Evolutionary conservation across 2,113 vertebrate genomes (phyloP).

Genomic region (Lophius piscatorius): DNA sequence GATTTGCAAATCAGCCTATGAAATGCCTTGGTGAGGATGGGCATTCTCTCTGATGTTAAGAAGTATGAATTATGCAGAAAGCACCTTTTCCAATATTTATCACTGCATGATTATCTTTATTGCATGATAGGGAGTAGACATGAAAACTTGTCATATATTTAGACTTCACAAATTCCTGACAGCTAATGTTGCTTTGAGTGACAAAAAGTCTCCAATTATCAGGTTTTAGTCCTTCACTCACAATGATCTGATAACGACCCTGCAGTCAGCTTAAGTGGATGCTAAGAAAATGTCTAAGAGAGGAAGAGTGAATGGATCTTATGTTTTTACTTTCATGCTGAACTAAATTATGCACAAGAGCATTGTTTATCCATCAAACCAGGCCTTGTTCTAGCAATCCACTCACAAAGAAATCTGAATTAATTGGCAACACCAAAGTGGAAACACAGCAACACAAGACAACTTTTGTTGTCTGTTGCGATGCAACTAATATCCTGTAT

Average conservation of each 20-base stretch:
- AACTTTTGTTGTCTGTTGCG: conserved; percentile 52
- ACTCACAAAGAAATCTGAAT: conserved; percentile 68
- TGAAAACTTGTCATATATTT: conserved; percentile 30
- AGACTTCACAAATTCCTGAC: conserved; percentile 12
- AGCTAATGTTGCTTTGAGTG: conserved; percentile 3
- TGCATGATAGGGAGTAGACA: conserved; percentile 22
- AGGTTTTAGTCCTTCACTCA: conserved; percentile 34
- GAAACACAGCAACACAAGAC: conserved; percentile 53
- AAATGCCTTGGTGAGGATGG: conserved; percentile 53
- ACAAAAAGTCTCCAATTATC: conserved; percentile 38
- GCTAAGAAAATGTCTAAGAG: conserved; percentile 58
- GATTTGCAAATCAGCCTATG: conserved; percentile 60
- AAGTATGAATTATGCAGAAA: conserved; percentile 76
- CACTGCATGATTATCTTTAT: conserved; percentile 55
- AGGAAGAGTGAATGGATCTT: conserved; percentile 52
- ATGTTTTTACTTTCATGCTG: conserved; percentile 51
- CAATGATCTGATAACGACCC: conserved; percentile 51
- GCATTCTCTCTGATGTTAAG: conserved; percentile 74
- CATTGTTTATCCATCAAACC: conserved; percentile 77
- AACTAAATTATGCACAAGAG: conserved; percentile 71
- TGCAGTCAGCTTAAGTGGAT: conserved; percentile 51
- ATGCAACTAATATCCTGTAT: conserved; percentile 51
- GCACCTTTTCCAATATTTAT: conserved; percentile 75
- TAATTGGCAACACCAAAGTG: conserved; percentile 75
- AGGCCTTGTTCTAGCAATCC: conserved; percentile 65